phyloP scores from a whole-genome alignment of 2,888 invertebrate species.

The Euclidia mi region DNA sequence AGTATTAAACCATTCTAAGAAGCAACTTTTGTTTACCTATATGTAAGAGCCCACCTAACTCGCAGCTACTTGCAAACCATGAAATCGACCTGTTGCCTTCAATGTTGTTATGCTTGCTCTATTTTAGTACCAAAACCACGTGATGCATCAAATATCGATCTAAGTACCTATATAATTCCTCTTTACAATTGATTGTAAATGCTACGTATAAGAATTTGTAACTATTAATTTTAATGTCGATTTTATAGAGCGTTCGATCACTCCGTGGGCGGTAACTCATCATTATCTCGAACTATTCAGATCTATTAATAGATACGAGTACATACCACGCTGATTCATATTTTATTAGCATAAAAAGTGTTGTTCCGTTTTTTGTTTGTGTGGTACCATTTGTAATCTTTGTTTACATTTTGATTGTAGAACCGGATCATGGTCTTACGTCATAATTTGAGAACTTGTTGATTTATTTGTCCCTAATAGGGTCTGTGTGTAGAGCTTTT shows the following conservation, averaged over 20 bases:
- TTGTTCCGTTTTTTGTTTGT: too few species aligned
- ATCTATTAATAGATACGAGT: constrained; percentile 34
- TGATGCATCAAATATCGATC: constrained; percentile 5
- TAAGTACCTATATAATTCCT: constrained; percentile 16
- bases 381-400: too few species aligned
- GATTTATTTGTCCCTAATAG: too few species aligned
- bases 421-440: too few species aligned
- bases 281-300: constrained; percentile 50
- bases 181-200: constrained; percentile 35
- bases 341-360: background rate
- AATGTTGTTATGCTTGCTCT: constrained; percentile 3
- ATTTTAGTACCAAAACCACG: constrained; percentile 3
- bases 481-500: too few species aligned
- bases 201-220: constrained; percentile 31
- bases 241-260: constrained; percentile 47
- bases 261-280: constrained; percentile 59
- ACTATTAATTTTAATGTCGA: constrained; percentile 50
- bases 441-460: too few species aligned
- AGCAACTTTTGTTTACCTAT: too few species aligned
- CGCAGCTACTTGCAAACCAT: background rate
- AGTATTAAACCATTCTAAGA: too few species aligned
- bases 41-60: too few species aligned
- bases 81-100: background rate
- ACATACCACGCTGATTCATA: constrained; percentile 36
- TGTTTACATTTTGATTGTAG: too few species aligned